Evolutionary conservation across 2,888 invertebrate species (phyloP), one percentile per base, ranked within the genome.

Genomic region (Abscondita cerata): DNA sequence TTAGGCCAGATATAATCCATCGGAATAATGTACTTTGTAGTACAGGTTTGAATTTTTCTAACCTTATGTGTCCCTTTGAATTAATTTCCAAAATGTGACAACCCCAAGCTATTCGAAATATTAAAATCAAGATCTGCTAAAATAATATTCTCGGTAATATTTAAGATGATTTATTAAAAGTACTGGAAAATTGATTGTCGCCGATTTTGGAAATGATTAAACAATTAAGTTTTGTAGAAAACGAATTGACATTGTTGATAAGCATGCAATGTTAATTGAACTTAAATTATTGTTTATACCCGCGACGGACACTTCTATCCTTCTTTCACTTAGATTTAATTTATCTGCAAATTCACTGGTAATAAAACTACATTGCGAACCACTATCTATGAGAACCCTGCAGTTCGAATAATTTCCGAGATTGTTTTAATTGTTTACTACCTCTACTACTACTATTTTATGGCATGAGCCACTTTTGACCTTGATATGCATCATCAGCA

Each of bases 301-400:
- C 2, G 12, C 12, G 3, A 36, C 36, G 11, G 36, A 36, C 2
- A 36, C 36, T 2, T 36, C 12, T 36, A 12, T 9, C 12, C 11
- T 36, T 9, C 12, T n/a, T 36, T 12, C 4, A 6, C 11, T 36
- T 9, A 36, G 3, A 36, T 36, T 36, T 1, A 48, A 13, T 11
- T 19, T 13, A 48, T 62, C 62, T 0, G 62, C 62, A 31, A 62
- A 47, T 40, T 36, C 36, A 4, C 12, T 12, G 11, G 36, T n/a
- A 9, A 36, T 36, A 36, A 36, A 36, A 9, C 11, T 36, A n/a
- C n/a, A 5, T 36, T 36, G 36, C 12, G 36, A 36, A 6, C n/a
- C 36, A n/a, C n/a, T n/a, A 9, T 36, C 36, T 9, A 36, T 2
- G 2, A 36, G 11, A 6, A 12, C n/a, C 2, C 12, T 36, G 11